These are phyloP conservation scores for Trialeurodes vaporariorum DNA, from an alignment of 1,140 invertebrate species.

Conservation along the genomic window DNA sequence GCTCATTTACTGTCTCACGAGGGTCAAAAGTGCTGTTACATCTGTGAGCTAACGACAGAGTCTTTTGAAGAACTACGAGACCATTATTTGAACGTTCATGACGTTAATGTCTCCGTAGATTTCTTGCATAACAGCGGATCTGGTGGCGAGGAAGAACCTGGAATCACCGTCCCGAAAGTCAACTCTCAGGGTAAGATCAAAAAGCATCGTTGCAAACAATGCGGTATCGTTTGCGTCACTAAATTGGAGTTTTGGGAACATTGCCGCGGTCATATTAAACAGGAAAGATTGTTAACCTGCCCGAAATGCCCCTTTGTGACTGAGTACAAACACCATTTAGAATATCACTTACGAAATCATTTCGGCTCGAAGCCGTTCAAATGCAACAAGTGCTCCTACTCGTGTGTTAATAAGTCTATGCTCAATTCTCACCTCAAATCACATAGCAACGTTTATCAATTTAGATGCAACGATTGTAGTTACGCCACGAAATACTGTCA, in stretches of 20 bases:
- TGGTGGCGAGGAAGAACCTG: neutral
- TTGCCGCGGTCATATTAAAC: constrained; percentile 75
- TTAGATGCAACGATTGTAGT: constrained; percentile 85
- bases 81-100: neutral
- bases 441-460: constrained; percentile 94
- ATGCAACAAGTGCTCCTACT: constrained; percentile 81
- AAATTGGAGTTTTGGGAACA: constrained; percentile 93
- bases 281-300: constrained; percentile 83
- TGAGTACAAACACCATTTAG: constrained; percentile 96
- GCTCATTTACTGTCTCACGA: neutral
- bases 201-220: constrained; percentile 66
- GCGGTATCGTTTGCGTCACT: constrained; percentile 66
- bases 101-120: neutral
- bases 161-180: neutral
- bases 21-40: neutral
- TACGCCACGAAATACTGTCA: constrained; percentile 99
- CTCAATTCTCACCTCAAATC: constrained; percentile 97
- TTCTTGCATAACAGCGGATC: neutral
- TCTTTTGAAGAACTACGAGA: neutral
- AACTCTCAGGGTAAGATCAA: neutral
- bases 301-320: constrained; percentile 93
- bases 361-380: constrained; percentile 93
- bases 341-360: constrained; percentile 95
- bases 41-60: neutral
- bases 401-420: constrained; percentile 99